These are phyloP conservation scores for Dicrurus megarhynchus DNA, from an alignment of 2,113 vertebrate genomes.

Conservation along the genomic window DNA sequence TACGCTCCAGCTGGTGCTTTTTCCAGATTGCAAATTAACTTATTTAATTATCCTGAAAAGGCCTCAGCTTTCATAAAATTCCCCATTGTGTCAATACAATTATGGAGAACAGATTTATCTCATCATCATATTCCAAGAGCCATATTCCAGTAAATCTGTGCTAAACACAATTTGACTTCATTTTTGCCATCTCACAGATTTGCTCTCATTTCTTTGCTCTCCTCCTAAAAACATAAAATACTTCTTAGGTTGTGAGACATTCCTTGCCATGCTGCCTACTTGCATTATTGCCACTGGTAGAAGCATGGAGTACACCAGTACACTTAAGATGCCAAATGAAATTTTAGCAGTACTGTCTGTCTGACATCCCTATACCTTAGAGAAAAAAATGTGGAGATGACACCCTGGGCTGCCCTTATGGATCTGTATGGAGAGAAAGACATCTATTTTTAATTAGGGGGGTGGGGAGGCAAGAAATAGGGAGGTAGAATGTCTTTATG, in stretches of 20 bases:
- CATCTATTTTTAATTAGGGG: background rate
- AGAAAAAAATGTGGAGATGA: background rate
- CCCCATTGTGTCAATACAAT: constrained; percentile 31
- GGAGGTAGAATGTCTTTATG: background rate
- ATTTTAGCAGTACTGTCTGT: background rate
- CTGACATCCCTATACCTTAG: background rate
- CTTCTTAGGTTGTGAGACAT: background rate
- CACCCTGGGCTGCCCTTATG: background rate
- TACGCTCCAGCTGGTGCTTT: constrained; percentile 40
- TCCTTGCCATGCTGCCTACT: background rate
- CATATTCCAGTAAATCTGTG: background rate
- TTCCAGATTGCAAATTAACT: constrained; percentile 61
- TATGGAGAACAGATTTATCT: constrained; percentile 38
- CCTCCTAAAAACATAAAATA: background rate
- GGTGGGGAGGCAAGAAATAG: background rate
- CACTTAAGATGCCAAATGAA: background rate
- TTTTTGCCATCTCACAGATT: background rate
- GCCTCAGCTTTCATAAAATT: constrained; percentile 42
- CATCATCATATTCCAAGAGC: constrained; percentile 28
- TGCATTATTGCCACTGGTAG: background rate
- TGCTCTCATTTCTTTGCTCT: background rate
- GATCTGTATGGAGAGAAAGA: background rate
- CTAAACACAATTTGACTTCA: background rate
- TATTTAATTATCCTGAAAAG: constrained; percentile 59
- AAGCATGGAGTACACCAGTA: background rate